Percentiles rank a stretch among this genome's conserved stretches.
phyloP scores from a whole-genome alignment of 37 sponge, comb jelly and placozoan genomes.

The Agelas oroides region DNA sequence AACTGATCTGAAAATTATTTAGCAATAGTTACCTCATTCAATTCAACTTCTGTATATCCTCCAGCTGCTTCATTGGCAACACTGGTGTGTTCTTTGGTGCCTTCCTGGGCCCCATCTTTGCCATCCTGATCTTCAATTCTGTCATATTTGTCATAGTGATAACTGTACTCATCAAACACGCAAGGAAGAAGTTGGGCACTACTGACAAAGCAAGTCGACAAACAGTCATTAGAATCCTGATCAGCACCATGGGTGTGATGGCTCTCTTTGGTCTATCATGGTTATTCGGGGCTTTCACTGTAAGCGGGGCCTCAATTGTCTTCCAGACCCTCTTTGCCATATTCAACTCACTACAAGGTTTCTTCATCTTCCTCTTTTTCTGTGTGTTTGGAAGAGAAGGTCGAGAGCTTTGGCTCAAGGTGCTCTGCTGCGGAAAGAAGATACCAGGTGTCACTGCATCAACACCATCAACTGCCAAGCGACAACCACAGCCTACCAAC shows the following conservation, averaged over 20 bases:
- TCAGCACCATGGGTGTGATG: constrained; percentile 20
- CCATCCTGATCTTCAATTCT: constrained; percentile 20
- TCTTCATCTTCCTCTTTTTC: constrained; percentile 62
- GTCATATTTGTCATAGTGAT: constrained; percentile 8
- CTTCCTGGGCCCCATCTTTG: constrained; percentile 21
- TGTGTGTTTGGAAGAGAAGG: constrained; percentile 29
- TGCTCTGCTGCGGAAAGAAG: too few species aligned
- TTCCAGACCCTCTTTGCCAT: constrained; percentile 61
- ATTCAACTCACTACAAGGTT: constrained; percentile 60
- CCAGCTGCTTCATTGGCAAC: constrained; percentile 27
- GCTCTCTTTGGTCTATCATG: constrained; percentile 59
- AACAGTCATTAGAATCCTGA: not conserved
- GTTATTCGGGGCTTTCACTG: constrained; percentile 57
- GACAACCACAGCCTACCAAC: too few species aligned
- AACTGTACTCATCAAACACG: constrained; percentile 24
- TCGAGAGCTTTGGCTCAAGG: constrained; percentile 5
- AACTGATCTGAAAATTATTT: too few species aligned
- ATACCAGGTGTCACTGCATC: too few species aligned
- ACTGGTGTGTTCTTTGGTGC: constrained; percentile 36
- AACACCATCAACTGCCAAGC: too few species aligned
- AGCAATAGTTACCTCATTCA: too few species aligned
- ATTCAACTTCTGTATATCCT: too few species aligned
- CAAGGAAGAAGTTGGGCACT: not conserved
- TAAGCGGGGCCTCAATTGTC: not conserved
- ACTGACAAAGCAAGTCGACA: not conserved